Evolutionary conservation across 1,140 invertebrate species (phyloP).

Genomic region (Thaumatotibia leucotreta): DNA sequence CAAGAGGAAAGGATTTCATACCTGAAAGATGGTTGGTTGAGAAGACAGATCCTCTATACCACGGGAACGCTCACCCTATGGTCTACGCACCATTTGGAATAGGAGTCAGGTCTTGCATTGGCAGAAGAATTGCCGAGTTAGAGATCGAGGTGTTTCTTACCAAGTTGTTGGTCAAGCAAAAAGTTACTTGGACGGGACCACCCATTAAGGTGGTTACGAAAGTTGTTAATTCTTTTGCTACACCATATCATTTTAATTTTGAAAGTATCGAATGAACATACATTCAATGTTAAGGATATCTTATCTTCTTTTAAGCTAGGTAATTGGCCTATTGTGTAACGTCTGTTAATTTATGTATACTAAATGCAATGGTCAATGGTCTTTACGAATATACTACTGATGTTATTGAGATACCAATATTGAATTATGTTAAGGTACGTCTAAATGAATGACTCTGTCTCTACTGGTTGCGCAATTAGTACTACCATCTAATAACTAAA

Average conservation of each 20-base stretch:
- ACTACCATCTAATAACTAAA: no score
- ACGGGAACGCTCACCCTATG: slow-evolving; percentile 76
- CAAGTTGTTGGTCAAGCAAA: slow-evolving; percentile 76
- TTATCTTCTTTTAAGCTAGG: no score
- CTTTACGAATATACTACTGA: no score
- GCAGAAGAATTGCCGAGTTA: slow-evolving; percentile 83
- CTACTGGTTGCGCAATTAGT: no score
- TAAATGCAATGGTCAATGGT: no score
- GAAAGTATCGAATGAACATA: slow-evolving; percentile 18
- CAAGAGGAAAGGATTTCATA: slow-evolving; percentile 72
- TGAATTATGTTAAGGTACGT: no score
- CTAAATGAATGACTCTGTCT: no score
- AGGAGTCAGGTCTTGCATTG: slow-evolving; percentile 78
- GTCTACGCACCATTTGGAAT: slow-evolving; percentile 80
- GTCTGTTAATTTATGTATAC: no score
- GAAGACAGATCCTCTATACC: slow-evolving; percentile 56
- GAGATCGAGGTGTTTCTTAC: slow-evolving; percentile 81
- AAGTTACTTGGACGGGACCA: slow-evolving; percentile 73
- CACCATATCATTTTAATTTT: slow-evolving; percentile 54
- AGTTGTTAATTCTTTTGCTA: slow-evolving; percentile 42
- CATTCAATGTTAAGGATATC: not conserved
- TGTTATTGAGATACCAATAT: no score
- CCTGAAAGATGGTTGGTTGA: slow-evolving; percentile 79
- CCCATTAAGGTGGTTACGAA: slow-evolving; percentile 42
- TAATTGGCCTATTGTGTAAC: no score